Conservation (phyloP, 2,797 vertebrate species). For the Coccyzus lansbergi region DNA sequence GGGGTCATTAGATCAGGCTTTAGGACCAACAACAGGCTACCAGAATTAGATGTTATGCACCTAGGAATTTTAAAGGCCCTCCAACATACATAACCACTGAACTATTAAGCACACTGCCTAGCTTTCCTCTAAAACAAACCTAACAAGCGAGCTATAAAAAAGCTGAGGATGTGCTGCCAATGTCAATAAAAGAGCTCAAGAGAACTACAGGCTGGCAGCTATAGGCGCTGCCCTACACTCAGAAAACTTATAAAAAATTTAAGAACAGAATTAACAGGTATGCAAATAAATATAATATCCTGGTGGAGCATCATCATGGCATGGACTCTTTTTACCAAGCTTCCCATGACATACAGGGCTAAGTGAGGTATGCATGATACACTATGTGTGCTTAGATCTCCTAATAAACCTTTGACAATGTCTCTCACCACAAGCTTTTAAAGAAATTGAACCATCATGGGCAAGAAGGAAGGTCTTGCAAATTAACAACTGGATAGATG, state of each 20-base stretch:
- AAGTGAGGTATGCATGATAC: not conserved
- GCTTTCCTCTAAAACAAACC: not conserved
- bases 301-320: not conserved
- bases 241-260: not conserved
- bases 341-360: not conserved
- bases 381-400: not conserved
- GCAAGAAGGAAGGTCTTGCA: not conserved
- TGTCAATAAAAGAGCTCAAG: not conserved
- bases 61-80: not conserved
- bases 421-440: constrained; percentile 11
- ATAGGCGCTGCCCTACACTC: not conserved
- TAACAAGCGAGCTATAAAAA: not conserved
- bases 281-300: not conserved
- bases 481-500: not conserved
- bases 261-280: not conserved
- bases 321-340: not conserved
- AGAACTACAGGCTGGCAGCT: not conserved
- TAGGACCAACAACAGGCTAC: not conserved
- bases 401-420: not conserved
- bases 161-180: not conserved
- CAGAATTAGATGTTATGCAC: not conserved
- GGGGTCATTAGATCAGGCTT: not conserved
- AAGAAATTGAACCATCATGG: constrained; percentile 20
- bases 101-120: not conserved
- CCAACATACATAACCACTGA: not conserved